These are phyloP conservation scores for Pimephales promelas DNA, from an alignment of 2,113 vertebrate genomes.

Conservation along the genomic window DNA sequence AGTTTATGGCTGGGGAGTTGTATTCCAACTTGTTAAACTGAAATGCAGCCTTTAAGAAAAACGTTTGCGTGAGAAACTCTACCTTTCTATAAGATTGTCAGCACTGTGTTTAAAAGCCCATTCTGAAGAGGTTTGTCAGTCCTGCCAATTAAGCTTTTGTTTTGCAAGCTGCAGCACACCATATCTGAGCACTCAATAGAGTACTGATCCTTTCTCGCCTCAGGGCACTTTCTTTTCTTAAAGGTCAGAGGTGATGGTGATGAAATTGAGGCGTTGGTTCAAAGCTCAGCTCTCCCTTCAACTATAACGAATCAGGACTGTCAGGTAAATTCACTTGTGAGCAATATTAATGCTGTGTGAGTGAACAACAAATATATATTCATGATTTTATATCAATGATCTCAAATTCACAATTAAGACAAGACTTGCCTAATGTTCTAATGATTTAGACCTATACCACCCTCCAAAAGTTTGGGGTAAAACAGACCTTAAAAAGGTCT, in stretches of 20 bases:
- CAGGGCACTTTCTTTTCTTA: constrained; percentile 85
- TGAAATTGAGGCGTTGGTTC: constrained; percentile 64
- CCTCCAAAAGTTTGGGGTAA: too few species aligned
- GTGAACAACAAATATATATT: too few species aligned
- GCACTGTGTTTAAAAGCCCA: not conserved
- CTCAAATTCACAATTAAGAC: too few species aligned
- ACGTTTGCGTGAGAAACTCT: not conserved
- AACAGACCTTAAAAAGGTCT: not conserved
- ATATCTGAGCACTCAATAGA: constrained; percentile 19
- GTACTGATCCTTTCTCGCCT: constrained; percentile 37
- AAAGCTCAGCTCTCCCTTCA: constrained; percentile 76
- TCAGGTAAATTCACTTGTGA: constrained; percentile 71
- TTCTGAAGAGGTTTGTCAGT: not conserved
- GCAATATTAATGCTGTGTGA: too few species aligned
- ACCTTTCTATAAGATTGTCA: not conserved
- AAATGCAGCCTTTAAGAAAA: not conserved
- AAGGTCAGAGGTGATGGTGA: constrained; percentile 68
- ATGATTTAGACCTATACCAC: too few species aligned
- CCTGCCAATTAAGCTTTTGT: not conserved
- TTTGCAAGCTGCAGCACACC: not conserved
- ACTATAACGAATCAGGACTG: constrained; percentile 70
- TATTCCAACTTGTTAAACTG: not conserved
- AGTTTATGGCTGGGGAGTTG: constrained; percentile 16
- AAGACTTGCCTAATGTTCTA: too few species aligned
- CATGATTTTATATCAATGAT: too few species aligned